These are phyloP conservation scores for Nanger granti DNA, from an alignment of 2,113 vertebrate genomes.

Conservation along the genomic window DNA sequence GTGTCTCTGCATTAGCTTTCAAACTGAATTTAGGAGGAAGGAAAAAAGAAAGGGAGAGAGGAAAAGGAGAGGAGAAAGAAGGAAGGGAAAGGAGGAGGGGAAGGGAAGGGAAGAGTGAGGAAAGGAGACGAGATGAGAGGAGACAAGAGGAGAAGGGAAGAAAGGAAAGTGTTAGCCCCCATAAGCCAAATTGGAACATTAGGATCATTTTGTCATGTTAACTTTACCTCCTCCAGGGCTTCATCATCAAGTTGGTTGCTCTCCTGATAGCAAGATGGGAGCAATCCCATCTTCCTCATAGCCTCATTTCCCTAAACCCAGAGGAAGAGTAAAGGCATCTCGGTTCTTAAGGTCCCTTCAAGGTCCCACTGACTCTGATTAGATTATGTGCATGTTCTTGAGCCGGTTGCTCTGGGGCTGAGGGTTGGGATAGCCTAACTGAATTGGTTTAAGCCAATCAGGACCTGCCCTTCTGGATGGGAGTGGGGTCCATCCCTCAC, in stretches of 20 bases:
- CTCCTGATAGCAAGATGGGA: background rate
- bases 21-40: background rate
- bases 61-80: too few relatives aligned
- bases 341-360: background rate
- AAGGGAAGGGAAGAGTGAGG: too few relatives aligned
- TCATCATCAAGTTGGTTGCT: background rate
- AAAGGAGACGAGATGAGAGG: background rate
- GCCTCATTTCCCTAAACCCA: background rate
- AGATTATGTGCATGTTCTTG: background rate
- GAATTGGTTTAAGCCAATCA: background rate
- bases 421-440: background rate
- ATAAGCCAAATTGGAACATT: background rate
- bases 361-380: background rate
- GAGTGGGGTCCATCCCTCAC: background rate
- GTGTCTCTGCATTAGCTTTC: background rate
- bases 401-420: background rate
- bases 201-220: too few relatives aligned
- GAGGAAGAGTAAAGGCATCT: background rate
- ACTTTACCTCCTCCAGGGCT: background rate
- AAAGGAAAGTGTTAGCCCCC: background rate
- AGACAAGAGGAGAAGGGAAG: background rate
- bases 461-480: background rate
- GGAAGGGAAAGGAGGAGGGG: rapidly evolving
- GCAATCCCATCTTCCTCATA: background rate
- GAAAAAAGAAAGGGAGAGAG: too few relatives aligned